phyloP scores from a whole-genome alignment of 2,797 vertebrate species.

The Sebastiscus tertius region DNA sequence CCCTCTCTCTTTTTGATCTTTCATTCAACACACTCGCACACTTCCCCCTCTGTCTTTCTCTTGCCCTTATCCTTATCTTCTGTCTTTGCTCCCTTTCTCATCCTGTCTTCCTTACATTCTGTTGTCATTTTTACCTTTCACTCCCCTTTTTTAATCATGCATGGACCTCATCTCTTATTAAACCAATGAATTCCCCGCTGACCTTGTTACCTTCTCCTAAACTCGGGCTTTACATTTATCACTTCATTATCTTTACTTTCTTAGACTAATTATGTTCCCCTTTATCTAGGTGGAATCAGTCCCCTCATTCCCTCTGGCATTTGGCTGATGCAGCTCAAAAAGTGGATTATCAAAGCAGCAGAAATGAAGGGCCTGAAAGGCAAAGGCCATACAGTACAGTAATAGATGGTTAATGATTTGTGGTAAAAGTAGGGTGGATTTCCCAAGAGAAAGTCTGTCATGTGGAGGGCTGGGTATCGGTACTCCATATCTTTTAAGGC shows the following conservation, averaged over 20 bases:
- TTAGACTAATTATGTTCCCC: slow-evolving; percentile 61
- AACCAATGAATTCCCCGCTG: slow-evolving; percentile 38
- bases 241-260: slow-evolving; percentile 64
- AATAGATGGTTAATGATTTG: slow-evolving; percentile 15
- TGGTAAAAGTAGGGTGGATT: background rate
- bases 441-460: background rate
- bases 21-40: background rate
- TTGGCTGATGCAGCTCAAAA: slow-evolving; percentile 48
- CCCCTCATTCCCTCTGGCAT: slow-evolving; percentile 36
- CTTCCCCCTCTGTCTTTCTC: background rate
- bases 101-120: background rate
- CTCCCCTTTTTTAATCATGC: slow-evolving; percentile 42
- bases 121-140: slow-evolving; percentile 32
- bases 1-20: background rate
- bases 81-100: background rate
- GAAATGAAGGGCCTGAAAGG: slow-evolving; percentile 20
- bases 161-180: slow-evolving; percentile 46
- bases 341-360: slow-evolving; percentile 42
- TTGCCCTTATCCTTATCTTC: background rate
- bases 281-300: slow-evolving; percentile 60
- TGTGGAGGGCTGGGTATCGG: background rate
- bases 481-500: background rate
- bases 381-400: slow-evolving; percentile 7
- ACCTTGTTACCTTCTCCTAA: slow-evolving; percentile 55
- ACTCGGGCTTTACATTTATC: slow-evolving; percentile 51